Evolutionary conservation across 2,888 invertebrate genomes (phyloP), one percentile per base, ranked within the genome.

Genomic region (Ptilodon capucinus): DNA sequence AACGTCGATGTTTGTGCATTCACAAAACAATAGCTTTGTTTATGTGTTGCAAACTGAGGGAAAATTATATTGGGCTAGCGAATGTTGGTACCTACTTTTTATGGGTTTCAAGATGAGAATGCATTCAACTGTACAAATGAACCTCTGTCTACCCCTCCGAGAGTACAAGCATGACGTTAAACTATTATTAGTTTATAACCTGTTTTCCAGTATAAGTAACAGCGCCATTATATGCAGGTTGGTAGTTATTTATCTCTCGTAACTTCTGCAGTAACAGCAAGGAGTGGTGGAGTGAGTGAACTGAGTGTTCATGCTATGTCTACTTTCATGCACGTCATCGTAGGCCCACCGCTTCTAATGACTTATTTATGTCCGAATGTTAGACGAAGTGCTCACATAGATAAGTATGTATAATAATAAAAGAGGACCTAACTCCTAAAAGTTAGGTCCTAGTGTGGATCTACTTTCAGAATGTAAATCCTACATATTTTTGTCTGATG

Each of bases 1-100:
- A 68, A 64, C 42, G 51, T 57, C 56, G 44, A 52, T 64, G 63
- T 65, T 61, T 56, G 47, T 44, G 39, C 42, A 43, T 17, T 42
- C 38, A 48, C 49, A 59, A 62, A 64, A 72, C 70, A 69, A 71
- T 60, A 18, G 57, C 57, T 52, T 61, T 65, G 69, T 68, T 67
- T 57, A 45, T 23, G 40, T 50, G 40, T 39, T 49, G 39, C 41
- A 47, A 48, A 57, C 32, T 44, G 44, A 44, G 61, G 60, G 48
- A 60, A 60, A 54, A 46, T 45, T 46, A 42, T 36, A 21, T 13
- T 35, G 16, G 44, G n/a, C 25, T 18, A 19, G 19, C 35, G 13
- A 19, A 18, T 43, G 17, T n/a, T n/a, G n/a, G n/a, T n/a, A n/a
- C n/a, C n/a, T n/a, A n/a, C n/a, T n/a, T n/a, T n/a, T n/a, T n/a